These are phyloP conservation scores for Temnothorax curvispinosus DNA, from an alignment of 1,140 invertebrate genomes.

Conservation along the genomic window DNA sequence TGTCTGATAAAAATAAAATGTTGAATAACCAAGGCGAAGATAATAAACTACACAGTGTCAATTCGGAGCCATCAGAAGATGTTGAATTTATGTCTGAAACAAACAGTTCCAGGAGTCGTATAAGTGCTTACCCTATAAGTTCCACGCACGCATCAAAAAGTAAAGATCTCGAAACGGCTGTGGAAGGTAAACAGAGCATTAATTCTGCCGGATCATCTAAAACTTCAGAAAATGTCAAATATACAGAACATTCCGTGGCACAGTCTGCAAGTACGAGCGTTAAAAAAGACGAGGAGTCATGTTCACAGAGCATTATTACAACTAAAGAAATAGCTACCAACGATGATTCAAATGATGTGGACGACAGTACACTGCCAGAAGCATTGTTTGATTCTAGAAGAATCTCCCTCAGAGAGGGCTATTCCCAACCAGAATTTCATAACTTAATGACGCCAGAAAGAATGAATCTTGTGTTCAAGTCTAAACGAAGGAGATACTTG, in stretches of 20 bases:
- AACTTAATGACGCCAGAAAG: constrained; percentile 81
- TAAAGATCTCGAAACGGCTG: constrained; percentile 68
- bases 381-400: constrained; percentile 79
- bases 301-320: constrained; percentile 48
- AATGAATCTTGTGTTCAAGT: constrained; percentile 80
- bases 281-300: constrained; percentile 65
- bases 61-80: constrained; percentile 77
- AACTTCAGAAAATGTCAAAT: constrained; percentile 61
- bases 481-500: constrained; percentile 77
- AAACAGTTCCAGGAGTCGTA: constrained; percentile 70
- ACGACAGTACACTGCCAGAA: constrained; percentile 74
- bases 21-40: constrained; percentile 74
- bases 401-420: constrained; percentile 82
- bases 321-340: constrained; percentile 58
- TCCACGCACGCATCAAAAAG: constrained; percentile 66
- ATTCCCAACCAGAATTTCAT: constrained; percentile 80
- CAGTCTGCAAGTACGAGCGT: constrained; percentile 60
- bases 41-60: constrained; percentile 66
- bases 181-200: constrained; percentile 30
- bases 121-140: constrained; percentile 58
- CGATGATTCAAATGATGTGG: constrained; percentile 73
- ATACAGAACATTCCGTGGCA: constrained; percentile 56
- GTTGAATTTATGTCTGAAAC: constrained; percentile 72
- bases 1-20: constrained; percentile 78
- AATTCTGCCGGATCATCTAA: constrained; percentile 54